Evolutionary conservation across 1,140 invertebrate genomes (phyloP).

Genomic region (Meteorus sp.): DNA sequence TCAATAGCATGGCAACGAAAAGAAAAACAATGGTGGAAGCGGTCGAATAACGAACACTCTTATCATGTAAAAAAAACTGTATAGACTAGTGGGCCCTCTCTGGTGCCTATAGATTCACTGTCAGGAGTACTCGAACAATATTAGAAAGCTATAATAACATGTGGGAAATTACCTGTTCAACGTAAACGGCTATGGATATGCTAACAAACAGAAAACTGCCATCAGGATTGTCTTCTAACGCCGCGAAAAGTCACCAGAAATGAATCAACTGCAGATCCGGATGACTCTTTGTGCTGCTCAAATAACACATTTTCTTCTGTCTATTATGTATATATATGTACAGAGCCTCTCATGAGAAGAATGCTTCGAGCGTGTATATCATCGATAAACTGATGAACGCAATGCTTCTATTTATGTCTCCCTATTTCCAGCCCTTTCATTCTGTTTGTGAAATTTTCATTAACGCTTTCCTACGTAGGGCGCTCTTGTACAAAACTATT

Average conservation of each 20-base stretch:
- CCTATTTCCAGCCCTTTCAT: background rate
- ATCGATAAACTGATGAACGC: background rate
- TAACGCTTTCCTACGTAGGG: too few species aligned
- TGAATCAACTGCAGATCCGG: background rate
- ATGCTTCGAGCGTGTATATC: background rate
- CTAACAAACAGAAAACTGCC: conserved; percentile 18
- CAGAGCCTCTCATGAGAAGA: too few species aligned
- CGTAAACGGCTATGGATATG: conserved; percentile 1
- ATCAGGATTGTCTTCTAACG: conserved; percentile 17
- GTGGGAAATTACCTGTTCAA: conserved; percentile 2
- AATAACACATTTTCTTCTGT: background rate
- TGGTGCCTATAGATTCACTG: background rate
- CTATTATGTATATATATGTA: too few species aligned
- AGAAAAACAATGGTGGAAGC: background rate
- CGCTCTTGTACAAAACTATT: too few species aligned
- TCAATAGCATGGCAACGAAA: conserved; percentile 14
- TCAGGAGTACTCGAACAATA: background rate
- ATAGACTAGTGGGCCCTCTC: background rate
- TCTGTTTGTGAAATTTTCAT: too few species aligned
- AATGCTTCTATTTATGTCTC: background rate
- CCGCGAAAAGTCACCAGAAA: conserved; percentile 3
- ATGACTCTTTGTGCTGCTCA: background rate
- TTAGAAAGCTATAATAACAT: conserved; percentile 13
- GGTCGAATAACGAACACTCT: background rate
- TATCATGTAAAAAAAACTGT: conserved; percentile 17